Evolutionary conservation across 1,140 invertebrate genomes (phyloP).

Genomic region (Bathynomus jamesi): DNA sequence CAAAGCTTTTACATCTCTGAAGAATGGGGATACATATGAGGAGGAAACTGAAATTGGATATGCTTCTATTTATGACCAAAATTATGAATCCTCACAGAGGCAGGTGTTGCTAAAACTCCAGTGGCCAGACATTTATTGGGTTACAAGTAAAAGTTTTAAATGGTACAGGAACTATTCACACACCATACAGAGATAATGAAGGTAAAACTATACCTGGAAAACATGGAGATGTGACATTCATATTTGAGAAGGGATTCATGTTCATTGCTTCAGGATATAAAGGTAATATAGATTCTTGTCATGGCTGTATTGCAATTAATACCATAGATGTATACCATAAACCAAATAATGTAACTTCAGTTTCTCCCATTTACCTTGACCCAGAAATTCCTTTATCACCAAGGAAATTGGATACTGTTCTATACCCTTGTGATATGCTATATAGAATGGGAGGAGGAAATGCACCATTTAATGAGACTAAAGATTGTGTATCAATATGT

Average conservation of each 20-base stretch:
- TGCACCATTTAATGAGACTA: background rate
- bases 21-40: constrained; percentile 39
- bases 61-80: too few relatives aligned
- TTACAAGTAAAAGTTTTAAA: constrained; percentile 63
- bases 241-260: constrained; percentile 60
- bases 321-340: constrained; percentile 64
- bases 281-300: constrained; percentile 63
- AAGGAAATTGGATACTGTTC: constrained; percentile 21
- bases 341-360: constrained; percentile 40
- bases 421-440: constrained; percentile 10
- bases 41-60: constrained; percentile 46
- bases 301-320: constrained; percentile 64
- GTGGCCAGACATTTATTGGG: constrained; percentile 55
- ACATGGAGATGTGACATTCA: constrained; percentile 66
- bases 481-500: constrained; percentile 19
- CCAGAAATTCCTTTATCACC: constrained; percentile 18
- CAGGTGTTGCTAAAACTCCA: constrained; percentile 17
- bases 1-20: constrained; percentile 15
- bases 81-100: constrained; percentile 38
- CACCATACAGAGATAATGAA: constrained; percentile 59
- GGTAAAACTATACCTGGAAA: constrained; percentile 62
- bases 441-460: constrained; percentile 13
- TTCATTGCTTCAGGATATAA: constrained; percentile 69
- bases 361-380: constrained; percentile 15
- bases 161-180: constrained; percentile 60